phyloP scores from a whole-genome alignment of 2,797 vertebrate species.

The Chlorospingus flavigularis region DNA sequence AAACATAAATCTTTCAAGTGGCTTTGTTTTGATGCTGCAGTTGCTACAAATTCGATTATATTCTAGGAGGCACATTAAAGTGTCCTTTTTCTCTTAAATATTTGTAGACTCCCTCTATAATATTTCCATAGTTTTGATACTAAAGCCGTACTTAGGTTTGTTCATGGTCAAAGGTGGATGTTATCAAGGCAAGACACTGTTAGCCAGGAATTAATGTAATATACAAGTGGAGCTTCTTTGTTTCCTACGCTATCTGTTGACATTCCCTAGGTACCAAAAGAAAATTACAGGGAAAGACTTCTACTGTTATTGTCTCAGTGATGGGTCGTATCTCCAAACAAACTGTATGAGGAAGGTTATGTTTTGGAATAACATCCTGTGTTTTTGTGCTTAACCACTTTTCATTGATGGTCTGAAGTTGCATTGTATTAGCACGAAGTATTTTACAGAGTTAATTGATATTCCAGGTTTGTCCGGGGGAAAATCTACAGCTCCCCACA shows the following conservation, averaged over 20 bases:
- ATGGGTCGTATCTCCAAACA: conserved; percentile 88
- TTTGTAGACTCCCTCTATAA: not conserved
- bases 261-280: conserved; percentile 62
- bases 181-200: not conserved
- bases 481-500: conserved; percentile 91
- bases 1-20: not conserved
- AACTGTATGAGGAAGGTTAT: conserved; percentile 87
- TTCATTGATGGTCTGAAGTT: conserved; percentile 85
- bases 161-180: not conserved
- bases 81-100: not conserved
- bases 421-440: conserved; percentile 77
- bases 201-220: conserved; percentile 44
- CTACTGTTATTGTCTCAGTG: conserved; percentile 78
- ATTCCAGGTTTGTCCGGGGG: conserved; percentile 92
- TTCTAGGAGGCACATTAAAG: not conserved
- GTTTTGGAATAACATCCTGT: conserved; percentile 93
- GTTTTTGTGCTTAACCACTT: conserved; percentile 89
- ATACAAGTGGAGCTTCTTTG: conserved; percentile 44
- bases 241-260: conserved; percentile 53
- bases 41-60: not conserved
- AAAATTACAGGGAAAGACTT: conserved; percentile 65
- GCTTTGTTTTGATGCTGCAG: not conserved
- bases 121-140: not conserved
- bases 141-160: not conserved
- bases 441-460: conserved; percentile 93